Conservation (phyloP, 2,797 vertebrate species). For the Premnoplex brunnescens region DNA sequence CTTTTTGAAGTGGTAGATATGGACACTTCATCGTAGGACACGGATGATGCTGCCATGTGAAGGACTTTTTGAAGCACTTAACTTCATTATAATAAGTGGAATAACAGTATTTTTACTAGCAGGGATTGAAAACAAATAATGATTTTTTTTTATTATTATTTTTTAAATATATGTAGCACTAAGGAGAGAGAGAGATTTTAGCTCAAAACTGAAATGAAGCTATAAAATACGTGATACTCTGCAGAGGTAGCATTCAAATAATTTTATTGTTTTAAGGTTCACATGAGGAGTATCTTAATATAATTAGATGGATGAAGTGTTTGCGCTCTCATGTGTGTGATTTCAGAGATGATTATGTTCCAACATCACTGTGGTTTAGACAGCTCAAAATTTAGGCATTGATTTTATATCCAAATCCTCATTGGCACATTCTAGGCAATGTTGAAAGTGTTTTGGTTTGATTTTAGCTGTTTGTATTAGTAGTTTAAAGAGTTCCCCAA, state of each 20-base stretch:
- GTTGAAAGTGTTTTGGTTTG: not conserved
- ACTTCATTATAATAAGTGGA: constrained; percentile 38
- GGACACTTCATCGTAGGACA: constrained; percentile 5
- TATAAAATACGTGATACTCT: not conserved
- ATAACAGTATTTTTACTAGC: constrained; percentile 15
- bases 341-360: not conserved
- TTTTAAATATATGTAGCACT: not conserved
- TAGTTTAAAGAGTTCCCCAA: not conserved
- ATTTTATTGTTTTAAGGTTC: not conserved
- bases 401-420: not conserved
- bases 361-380: not conserved
- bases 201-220: not conserved
- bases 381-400: not conserved
- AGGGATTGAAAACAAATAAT: constrained; percentile 20
- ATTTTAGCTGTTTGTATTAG: not conserved
- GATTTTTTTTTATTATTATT: not conserved
- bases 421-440: not conserved
- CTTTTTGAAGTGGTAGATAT: constrained; percentile 23
- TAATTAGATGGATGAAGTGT: not conserved
- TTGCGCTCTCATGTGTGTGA: not conserved
- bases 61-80: constrained; percentile 36
- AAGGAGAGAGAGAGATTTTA: not conserved
- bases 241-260: not conserved
- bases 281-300: not conserved
- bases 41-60: not conserved